Percentiles rank a stretch among this genome's conserved stretches.
These are phyloP conservation scores for Drosophila anomalata DNA, from an alignment of 2,888 invertebrate species.

Conservation along the genomic window DNA sequence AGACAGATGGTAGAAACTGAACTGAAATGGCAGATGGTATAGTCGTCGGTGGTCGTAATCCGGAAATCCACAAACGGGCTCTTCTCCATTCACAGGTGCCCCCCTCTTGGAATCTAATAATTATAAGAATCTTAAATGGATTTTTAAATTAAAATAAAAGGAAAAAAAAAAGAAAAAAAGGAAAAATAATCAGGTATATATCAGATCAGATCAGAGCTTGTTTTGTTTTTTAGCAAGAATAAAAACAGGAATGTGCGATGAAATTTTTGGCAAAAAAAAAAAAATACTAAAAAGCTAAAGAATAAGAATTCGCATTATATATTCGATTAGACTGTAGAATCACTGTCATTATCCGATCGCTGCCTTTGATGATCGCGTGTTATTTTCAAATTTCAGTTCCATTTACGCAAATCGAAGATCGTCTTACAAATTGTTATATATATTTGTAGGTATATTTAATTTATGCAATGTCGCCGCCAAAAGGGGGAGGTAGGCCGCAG, in stretches of 20 bases:
- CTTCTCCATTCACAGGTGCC: constrained; percentile 60
- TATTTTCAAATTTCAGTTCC: constrained; percentile 19
- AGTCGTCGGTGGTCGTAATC: constrained; percentile 39
- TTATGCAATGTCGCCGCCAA: constrained; percentile 19
- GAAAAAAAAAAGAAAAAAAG: not conserved
- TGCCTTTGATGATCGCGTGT: constrained; percentile 56
- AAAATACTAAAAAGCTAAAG: constrained; percentile 16
- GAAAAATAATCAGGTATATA: constrained; percentile 18
- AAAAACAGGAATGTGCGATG: constrained; percentile 21
- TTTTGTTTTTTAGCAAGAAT: constrained; percentile 28
- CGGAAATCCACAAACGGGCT: constrained; percentile 65
- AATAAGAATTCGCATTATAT: constrained; percentile 61
- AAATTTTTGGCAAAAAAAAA: constrained; percentile 18
- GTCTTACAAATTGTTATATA: constrained; percentile 15
- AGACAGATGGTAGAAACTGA: not conserved
- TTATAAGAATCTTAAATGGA: constrained; percentile 1
- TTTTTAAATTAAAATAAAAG: constrained; percentile 1
- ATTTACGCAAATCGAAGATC: constrained; percentile 66
- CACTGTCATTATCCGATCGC: constrained; percentile 46
- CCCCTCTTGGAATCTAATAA: constrained; percentile 3
- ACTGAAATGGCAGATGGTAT: constrained; percentile 8
- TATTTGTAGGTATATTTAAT: not conserved
- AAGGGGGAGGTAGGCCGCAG: constrained; percentile 1
- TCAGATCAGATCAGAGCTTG: constrained; percentile 19
- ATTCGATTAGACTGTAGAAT: constrained; percentile 25